Conservation (phyloP, 2,888 invertebrate species). For the Sarcophaga subvicina region DNA sequence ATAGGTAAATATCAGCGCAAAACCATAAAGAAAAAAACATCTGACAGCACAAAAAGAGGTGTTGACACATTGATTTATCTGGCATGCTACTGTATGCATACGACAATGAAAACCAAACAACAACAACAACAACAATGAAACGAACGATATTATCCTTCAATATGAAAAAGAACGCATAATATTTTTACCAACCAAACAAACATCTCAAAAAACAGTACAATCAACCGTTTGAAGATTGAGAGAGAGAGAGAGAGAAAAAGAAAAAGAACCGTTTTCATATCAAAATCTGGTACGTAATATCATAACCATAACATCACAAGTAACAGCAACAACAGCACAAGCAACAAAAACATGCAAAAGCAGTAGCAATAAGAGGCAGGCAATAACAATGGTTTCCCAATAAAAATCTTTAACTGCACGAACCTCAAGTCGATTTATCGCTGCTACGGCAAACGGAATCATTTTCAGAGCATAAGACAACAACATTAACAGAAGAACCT, state of each 20-base stretch:
- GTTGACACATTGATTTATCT: slow-evolving; percentile 82
- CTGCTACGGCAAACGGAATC: slow-evolving; percentile 35
- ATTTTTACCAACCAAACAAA: slow-evolving; percentile 43
- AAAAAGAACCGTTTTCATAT: slow-evolving; percentile 73
- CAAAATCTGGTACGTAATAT: slow-evolving; percentile 70
- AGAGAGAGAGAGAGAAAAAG: slow-evolving; percentile 11
- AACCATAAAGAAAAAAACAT: slow-evolving; percentile 76
- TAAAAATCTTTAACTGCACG: slow-evolving; percentile 47
- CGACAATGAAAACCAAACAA: slow-evolving; percentile 46
- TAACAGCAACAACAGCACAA: neutral
- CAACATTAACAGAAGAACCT: slow-evolving; percentile 58
- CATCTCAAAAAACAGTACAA: neutral
- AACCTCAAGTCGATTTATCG: slow-evolving; percentile 48
- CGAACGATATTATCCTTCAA: slow-evolving; percentile 39
- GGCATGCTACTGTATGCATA: slow-evolving; percentile 75
- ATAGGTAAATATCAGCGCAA: slow-evolving; percentile 80
- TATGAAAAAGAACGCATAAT: slow-evolving; percentile 59
- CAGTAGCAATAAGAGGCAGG: slow-evolving; percentile 10
- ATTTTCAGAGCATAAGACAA: neutral
- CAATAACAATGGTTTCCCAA: slow-evolving; percentile 64
- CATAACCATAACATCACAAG: slow-evolving; percentile 60
- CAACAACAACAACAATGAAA: slow-evolving; percentile 33
- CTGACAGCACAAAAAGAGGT: slow-evolving; percentile 82
- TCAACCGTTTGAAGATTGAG: slow-evolving; percentile 2
- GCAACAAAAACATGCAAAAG: neutral